Evolutionary conservation across 1,140 invertebrate genomes (phyloP), one percentile per base, ranked within the genome.

Genomic region (Watersipora subatra): DNA sequence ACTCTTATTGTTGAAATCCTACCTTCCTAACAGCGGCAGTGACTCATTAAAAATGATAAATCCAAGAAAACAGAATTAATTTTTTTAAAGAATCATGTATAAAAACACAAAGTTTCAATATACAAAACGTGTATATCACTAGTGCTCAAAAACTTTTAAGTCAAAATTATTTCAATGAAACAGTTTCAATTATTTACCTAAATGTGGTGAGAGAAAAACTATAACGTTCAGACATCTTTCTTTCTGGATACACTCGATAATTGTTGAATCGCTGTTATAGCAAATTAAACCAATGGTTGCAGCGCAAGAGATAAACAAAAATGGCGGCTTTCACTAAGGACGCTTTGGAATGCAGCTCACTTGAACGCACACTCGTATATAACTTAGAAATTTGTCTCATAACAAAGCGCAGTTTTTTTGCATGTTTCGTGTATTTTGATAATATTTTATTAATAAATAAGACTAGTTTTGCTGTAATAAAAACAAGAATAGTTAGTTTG

Each of bases 191-290:
- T 22, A 67, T 56, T 84, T 88, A 94, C 92, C 92, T 97, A 81
- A 97, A 98, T 76, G 94, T 98, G 68, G 94, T 98, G 69, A 98
- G 83, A 29, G 94, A 97, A 82, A 98, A 98, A 84, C 93, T 97
- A 74, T 98, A 98, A 76, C 93, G 85, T 83, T 97, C 93, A 57
- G 91, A 91, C 83, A 80, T 80, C 7, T 46, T 46, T 7, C 7
- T 12, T 46, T 46, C 7, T 46, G 34, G 7, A 46, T 46, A 46
- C n/a, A 12, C 7, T 46, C 34, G n/a, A n/a, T 46, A n/a, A 46
- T 46, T 46, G 34, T 46, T 46, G n/a, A 46, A 12, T 46, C 7
- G 34, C 34, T 46, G 34, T 12, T n/a, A n/a, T n/a, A n/a, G n/a
- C n/a, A n/a, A n/a, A n/a, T n/a, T n/a, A n/a, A n/a, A n/a, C n/a